phyloP scores from a whole-genome alignment of 2,113 vertebrate genomes.

The Acanthisitta chloris region DNA sequence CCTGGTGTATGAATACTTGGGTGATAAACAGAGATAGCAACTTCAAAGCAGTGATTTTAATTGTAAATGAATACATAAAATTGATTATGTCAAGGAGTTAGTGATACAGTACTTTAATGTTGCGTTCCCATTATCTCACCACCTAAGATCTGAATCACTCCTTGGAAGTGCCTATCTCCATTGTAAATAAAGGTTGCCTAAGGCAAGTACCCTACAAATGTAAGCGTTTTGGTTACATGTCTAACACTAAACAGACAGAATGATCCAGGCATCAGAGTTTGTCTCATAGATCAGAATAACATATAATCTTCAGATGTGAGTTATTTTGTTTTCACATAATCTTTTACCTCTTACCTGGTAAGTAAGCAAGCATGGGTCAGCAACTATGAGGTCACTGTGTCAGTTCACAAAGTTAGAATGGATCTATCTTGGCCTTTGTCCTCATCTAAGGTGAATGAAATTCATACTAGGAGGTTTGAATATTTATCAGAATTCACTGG shows the following conservation, averaged over 20 bases:
- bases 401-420: background rate
- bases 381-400: background rate
- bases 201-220: background rate
- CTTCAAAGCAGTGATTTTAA: constrained; percentile 61
- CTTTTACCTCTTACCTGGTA: background rate
- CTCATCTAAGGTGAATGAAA: background rate
- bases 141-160: constrained; percentile 37
- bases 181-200: constrained; percentile 12
- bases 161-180: background rate
- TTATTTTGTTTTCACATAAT: background rate
- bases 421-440: background rate
- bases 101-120: background rate
- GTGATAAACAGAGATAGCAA: constrained; percentile 6
- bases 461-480: background rate
- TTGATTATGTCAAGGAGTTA: constrained; percentile 31
- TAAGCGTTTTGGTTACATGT: background rate
- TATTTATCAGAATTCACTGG: background rate
- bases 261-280: background rate
- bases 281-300: background rate
- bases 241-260: background rate
- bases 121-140: background rate
- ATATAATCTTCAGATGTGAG: background rate
- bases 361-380: background rate
- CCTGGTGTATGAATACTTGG: background rate
- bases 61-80: constrained; percentile 52